phyloP scores from a whole-genome alignment of 35 echinoderm and acorn worm genomes.

The Patiria miniata region DNA sequence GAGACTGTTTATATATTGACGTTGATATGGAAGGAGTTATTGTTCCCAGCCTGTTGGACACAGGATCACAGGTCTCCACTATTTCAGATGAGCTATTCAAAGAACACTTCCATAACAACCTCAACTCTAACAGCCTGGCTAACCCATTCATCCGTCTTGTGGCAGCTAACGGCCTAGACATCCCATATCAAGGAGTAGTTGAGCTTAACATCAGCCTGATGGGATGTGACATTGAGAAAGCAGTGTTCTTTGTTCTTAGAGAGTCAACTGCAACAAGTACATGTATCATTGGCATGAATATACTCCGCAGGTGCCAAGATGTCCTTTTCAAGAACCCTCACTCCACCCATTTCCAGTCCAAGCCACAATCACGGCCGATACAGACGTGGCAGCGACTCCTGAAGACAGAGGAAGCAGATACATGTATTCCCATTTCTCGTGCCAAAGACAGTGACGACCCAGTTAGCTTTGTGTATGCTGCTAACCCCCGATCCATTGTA shows the following conservation, averaged over 20 bases:
- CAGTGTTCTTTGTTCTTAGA: background rate
- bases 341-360: background rate
- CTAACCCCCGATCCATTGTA: background rate
- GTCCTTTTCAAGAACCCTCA: background rate
- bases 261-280: background rate
- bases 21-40: background rate
- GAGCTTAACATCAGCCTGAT: background rate
- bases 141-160: background rate
- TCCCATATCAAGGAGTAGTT: slow-evolving; percentile 13
- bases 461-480: background rate
- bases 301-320: background rate
- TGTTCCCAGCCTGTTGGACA: slow-evolving; percentile 1
- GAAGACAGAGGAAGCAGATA: background rate
- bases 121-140: background rate
- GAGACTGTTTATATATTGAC: background rate
- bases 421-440: background rate
- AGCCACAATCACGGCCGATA: background rate
- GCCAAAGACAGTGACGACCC: background rate
- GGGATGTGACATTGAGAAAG: background rate
- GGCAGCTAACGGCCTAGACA: slow-evolving; percentile 22
- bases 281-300: slow-evolving; percentile 27
- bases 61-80: slow-evolving; percentile 33
- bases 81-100: background rate
- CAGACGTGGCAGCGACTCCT: background rate
- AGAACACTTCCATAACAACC: background rate